These are phyloP conservation scores for Episyrphus balteatus DNA, from an alignment of 1,140 invertebrate genomes.

Conservation along the genomic window DNA sequence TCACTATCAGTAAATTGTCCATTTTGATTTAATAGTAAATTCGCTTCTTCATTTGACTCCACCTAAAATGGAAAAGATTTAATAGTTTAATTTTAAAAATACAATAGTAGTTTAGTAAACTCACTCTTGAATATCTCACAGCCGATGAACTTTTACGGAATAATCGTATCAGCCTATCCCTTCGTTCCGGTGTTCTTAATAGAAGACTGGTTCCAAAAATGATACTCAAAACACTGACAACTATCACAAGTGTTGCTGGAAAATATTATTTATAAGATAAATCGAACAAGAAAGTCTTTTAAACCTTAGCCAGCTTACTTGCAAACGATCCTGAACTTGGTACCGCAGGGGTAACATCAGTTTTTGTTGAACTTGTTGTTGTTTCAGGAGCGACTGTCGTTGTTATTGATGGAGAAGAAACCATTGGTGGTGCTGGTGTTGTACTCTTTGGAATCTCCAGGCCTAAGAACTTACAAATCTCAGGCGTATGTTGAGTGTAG, in stretches of 20 bases:
- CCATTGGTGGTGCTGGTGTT: slow-evolving; percentile 8
- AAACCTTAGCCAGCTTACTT: slow-evolving; percentile 17
- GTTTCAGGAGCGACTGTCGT: slow-evolving; percentile 4
- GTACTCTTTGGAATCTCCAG: slow-evolving; percentile 7
- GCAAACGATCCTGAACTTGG: slow-evolving; percentile 20
- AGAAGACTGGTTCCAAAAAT: too few species aligned
- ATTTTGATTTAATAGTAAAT: slow-evolving; percentile 28
- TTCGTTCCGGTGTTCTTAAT: slow-evolving; percentile 14
- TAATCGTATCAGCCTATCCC: slow-evolving; percentile 22
- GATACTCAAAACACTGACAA: too few species aligned
- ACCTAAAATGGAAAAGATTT: slow-evolving; percentile 19
- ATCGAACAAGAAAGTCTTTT: too few species aligned
- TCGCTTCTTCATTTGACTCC: slow-evolving; percentile 30
- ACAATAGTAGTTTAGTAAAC: background rate
- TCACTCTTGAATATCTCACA: slow-evolving; percentile 28
- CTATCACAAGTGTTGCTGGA: too few species aligned
- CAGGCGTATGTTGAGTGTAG: slow-evolving; percentile 25
- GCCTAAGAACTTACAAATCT: slow-evolving; percentile 29
- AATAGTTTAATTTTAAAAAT: background rate
- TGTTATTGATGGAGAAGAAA: background rate
- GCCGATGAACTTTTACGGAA: slow-evolving; percentile 23
- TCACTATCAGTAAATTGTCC: slow-evolving; percentile 33
- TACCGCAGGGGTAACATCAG: slow-evolving; percentile 5
- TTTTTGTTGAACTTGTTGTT: slow-evolving; percentile 15
- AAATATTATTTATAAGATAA: too few species aligned